These are phyloP conservation scores for Cacatua alba DNA, from an alignment of 2,113 vertebrate species.

Conservation along the genomic window DNA sequence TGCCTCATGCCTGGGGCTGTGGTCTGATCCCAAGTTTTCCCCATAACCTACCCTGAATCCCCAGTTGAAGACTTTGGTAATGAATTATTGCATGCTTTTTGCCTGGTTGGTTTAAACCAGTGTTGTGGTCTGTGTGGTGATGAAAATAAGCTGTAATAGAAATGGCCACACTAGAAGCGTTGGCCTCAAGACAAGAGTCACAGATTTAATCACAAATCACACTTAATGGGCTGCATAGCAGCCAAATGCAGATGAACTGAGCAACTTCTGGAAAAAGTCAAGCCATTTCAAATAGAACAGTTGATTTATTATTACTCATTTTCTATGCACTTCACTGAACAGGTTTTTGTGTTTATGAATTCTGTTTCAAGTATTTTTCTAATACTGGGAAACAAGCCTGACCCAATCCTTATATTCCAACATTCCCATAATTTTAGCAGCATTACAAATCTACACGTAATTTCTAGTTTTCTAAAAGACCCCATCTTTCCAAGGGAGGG, in stretches of 20 bases:
- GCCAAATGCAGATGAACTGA: not conserved
- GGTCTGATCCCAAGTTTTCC: not conserved
- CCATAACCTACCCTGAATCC: not conserved
- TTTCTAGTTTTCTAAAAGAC: not conserved
- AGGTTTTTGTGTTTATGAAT: conserved; percentile 33
- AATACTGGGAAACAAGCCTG: not conserved
- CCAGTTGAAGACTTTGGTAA: not conserved
- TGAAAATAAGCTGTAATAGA: not conserved
- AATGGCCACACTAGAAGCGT: not conserved
- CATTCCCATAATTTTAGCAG: not conserved
- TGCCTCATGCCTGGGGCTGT: not conserved
- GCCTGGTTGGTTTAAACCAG: not conserved
- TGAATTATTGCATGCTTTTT: not conserved
- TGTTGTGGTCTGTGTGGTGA: not conserved
- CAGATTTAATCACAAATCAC: not conserved
- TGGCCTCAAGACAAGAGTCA: not conserved
- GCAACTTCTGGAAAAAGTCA: not conserved
- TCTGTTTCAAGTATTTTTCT: conserved; percentile 5
- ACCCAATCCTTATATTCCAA: not conserved
- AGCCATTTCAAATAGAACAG: not conserved
- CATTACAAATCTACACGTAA: not conserved
- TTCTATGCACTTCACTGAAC: not conserved
- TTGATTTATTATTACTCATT: conserved; percentile 1
- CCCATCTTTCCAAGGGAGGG: not conserved
- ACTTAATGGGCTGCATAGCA: not conserved